Base-by-base conservation (phyloP, 2,113 vertebrate genomes). In the Aramus guarauna region DNA sequence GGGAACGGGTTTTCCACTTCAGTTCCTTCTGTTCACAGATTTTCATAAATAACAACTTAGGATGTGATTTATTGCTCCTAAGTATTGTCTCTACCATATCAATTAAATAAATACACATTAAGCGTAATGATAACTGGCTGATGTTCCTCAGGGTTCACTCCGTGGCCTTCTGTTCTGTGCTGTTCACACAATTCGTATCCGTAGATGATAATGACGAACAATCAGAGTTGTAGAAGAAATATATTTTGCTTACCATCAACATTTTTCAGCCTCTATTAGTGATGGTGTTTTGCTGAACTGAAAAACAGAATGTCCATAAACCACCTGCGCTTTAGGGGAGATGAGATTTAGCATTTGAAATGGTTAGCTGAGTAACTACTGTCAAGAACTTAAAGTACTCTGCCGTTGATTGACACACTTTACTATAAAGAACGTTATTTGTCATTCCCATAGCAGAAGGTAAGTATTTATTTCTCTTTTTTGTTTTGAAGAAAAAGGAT, bases 51-150 rank as follows among this genome's bases (percentile, higher is more conserved):
- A 80, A 39, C 59, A 80, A 47, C 14, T 88, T 72, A 75, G 36
- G 32, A 14, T 59, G 18, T 75, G 53, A 93, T 95, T 81, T 95
- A 79, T 79, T 67, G 18, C 22, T 79, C n/a, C 11, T 58, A 81
- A 67, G 10, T n/a, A 72, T 72, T 84, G 29, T 64, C n/a, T 56
- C 36, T 74, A 77, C 20, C 8, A 32, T 73, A 82, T 76, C 43
- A 90, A 84, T 71, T 45, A 80, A 96, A 94, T 88, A 81, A 94
- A 94, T 94, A 88, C 18, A 64, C 29, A 75, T 83, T 66, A 95
- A 73, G 37, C 41, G 39, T 92, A 91, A 91, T 56, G 48, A 48
- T 86, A 81, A 86, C 52, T 92, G 56, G 15, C 43, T 76, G 47
- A 56, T 69, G 20, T 50, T 95, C 64, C 41, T 91, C 60, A 79